phyloP scores from a whole-genome alignment of 1,140 invertebrate species.

The Pseudomyrmex dendroicus region DNA sequence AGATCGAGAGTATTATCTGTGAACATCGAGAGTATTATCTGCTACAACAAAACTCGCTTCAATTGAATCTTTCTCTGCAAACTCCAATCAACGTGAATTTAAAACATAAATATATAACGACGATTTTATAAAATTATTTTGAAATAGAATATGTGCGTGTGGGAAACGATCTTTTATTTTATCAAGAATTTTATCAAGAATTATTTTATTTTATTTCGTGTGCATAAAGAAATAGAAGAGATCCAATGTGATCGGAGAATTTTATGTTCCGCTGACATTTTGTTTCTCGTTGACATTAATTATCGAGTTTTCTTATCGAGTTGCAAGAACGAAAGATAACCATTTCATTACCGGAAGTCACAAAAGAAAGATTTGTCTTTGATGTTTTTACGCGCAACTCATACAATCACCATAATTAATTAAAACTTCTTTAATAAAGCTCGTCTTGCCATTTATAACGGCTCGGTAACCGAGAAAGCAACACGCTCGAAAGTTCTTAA shows the following conservation, averaged over 20 bases:
- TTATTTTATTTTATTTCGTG: neutral
- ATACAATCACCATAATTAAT: slow-evolving; percentile 50
- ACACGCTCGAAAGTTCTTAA: slow-evolving; percentile 34
- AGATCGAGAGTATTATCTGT: neutral
- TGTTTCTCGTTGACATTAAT: neutral
- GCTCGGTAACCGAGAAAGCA: slow-evolving; percentile 7
- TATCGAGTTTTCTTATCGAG: neutral
- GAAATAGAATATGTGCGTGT: neutral
- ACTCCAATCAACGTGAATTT: too few species aligned
- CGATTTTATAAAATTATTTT: neutral
- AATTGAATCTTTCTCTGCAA: too few species aligned
- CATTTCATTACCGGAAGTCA: slow-evolving; percentile 28
- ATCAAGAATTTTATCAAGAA: too few species aligned
- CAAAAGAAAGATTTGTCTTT: slow-evolving; percentile 8
- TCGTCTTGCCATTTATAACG: slow-evolving; percentile 23
- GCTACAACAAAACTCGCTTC: too few species aligned
- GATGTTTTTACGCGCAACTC: slow-evolving; percentile 1
- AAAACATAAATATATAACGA: neutral
- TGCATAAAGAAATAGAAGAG: neutral
- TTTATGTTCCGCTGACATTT: neutral
- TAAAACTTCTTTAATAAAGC: slow-evolving; percentile 56
- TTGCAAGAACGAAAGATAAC: slow-evolving; percentile 19
- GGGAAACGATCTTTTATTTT: neutral
- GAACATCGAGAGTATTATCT: too few species aligned
- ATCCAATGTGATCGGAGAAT: neutral